Conservation (phyloP, 2,888 invertebrate genomes). For the Mythimna vitellina region DNA sequence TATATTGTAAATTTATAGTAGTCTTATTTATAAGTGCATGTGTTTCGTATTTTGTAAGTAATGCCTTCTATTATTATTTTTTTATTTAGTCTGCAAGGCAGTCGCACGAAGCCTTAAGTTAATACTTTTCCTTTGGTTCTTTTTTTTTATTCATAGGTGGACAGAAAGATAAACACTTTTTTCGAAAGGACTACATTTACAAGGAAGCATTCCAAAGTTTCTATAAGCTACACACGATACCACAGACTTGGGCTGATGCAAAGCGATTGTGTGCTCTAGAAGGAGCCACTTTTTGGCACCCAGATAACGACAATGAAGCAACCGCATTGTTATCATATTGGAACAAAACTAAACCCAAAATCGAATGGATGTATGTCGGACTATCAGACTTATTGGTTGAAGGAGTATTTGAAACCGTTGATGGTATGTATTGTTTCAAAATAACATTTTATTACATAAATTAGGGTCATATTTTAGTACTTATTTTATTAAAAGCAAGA, state of each 20-base stretch:
- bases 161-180: conserved; percentile 74
- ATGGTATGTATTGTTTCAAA: conserved; percentile 65
- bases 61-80: neutral
- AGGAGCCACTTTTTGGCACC: conserved; percentile 78
- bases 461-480: no score
- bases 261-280: conserved; percentile 75
- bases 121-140: neutral
- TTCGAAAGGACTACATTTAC: conserved; percentile 80
- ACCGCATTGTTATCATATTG: conserved; percentile 66
- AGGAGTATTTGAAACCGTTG: conserved; percentile 76
- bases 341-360: conserved; percentile 67
- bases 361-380: conserved; percentile 70
- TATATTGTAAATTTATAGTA: conserved; percentile 1
- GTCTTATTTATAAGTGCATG: neutral
- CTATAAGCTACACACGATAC: conserved; percentile 81
- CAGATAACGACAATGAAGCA: conserved; percentile 76
- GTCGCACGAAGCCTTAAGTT: neutral
- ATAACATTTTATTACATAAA: no score
- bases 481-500: no score
- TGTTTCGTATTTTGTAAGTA: neutral
- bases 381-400: conserved; percentile 73
- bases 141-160: conserved; percentile 67
- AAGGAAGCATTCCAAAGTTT: conserved; percentile 73
- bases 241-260: conserved; percentile 76
- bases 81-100: neutral